These are phyloP conservation scores for Fulica atra DNA, from an alignment of 2,113 vertebrate species.

Conservation along the genomic window DNA sequence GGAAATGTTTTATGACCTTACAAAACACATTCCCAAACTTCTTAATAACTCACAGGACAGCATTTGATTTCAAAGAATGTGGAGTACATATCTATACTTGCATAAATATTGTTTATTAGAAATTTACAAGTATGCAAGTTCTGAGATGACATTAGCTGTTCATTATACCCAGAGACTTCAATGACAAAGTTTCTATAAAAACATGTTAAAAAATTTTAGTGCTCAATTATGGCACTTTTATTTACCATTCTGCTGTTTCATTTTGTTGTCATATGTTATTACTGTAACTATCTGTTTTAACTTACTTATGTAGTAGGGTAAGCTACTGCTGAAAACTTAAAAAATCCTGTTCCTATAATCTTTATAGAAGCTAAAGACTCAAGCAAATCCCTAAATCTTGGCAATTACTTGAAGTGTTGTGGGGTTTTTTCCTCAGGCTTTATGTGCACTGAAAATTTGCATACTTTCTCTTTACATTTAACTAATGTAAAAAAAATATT, in stretches of 20 bases:
- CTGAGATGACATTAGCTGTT: not conserved
- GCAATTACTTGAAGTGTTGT: not conserved
- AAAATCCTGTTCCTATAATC: not conserved
- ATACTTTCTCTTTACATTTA: not conserved
- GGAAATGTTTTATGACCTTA: not conserved
- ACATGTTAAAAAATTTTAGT: too few species aligned
- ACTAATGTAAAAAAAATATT: not conserved
- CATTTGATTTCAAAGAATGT: not conserved
- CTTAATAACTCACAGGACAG: not conserved
- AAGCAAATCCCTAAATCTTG: not conserved
- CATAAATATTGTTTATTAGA: not conserved
- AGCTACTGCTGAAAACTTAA: not conserved
- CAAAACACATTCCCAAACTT: not conserved
- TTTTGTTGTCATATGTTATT: not conserved
- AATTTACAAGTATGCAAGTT: not conserved
- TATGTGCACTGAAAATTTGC: not conserved
- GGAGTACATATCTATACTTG: not conserved
- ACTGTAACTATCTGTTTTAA: not conserved
- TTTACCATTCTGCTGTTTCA: not conserved
- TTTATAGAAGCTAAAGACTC: not conserved
- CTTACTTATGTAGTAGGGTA: not conserved
- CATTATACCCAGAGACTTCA: not conserved
- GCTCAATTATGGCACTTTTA: not conserved
- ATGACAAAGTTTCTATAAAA: too few species aligned
- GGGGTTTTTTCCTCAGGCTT: not conserved